Evolutionary conservation across 2,113 vertebrate species (phyloP), one percentile per base, ranked within the genome.

Genomic region (Oxygymnocypris stewartii): DNA sequence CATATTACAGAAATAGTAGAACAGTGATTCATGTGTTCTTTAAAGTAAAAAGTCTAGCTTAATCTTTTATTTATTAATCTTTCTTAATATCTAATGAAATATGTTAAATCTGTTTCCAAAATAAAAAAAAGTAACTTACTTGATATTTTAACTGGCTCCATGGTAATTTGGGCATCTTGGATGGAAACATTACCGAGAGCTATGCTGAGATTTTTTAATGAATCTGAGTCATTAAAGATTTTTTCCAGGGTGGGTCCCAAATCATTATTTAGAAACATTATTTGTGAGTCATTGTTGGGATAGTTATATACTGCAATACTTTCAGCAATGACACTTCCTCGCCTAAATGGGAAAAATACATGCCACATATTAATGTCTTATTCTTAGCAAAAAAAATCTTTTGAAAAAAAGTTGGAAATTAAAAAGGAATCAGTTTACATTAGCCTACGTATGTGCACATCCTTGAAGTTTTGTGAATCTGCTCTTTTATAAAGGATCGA

Each of bases 211-310:
- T 67, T 87, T 1, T 73, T 42, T 6, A 93, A 81, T 67, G 85
- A 92, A 25, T 37, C 69, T 54, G 82, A 61, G n/a, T 91, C 31
- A 61, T 89, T 90, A 28, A 94, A 86, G n/a, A 93, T 92, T 9
- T 28, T 9, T n/a, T 2, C 49, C 76, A 95, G 87, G 16, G 8
- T 79, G 4, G 0, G 6, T 28, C 59, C 59, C 78, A 94, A 83
- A 44, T 88, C 31, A 11, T 28, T 88, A 87, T 94, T 95, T 71
- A 95, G 82, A 88, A 91, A 92, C 6, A 88, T 37, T 82, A 95
- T 94, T 87, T 94, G 87, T 18, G 90, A 87, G 47, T 91, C 73
- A 79, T 92, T 94, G 88, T 94, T 95, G 67, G 71, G 77, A 87
- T 94, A 95, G 31, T 2, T 88, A 84, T 94, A 95, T 80, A 89